A percentile compares a stretch with the other conserved stretches of the same genome.
phyloP scores from a whole-genome alignment of 1,140 invertebrate species.

The Megathymus violae region DNA sequence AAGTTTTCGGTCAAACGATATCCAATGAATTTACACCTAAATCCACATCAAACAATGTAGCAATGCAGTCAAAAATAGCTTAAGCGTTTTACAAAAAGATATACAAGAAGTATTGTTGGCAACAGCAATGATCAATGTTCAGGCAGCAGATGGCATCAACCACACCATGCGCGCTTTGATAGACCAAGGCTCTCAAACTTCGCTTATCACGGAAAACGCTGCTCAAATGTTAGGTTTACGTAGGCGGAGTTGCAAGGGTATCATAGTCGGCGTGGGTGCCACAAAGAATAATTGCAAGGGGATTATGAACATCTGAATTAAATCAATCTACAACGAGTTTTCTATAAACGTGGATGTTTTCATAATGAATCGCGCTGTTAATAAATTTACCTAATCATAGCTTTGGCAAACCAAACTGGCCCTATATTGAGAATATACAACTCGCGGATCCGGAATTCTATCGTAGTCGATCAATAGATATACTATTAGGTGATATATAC shows the following conservation, averaged over 20 bases:
- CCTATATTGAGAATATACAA: constrained; percentile 24
- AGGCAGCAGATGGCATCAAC: constrained; percentile 22
- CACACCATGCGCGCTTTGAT: constrained; percentile 33
- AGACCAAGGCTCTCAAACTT: constrained; percentile 36
- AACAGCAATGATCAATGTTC: constrained; percentile 36
- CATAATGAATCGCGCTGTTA: constrained; percentile 41
- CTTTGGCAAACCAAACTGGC: constrained; percentile 38
- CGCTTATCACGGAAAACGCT: constrained; percentile 34
- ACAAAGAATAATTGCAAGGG: constrained; percentile 41
- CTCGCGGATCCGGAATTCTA: constrained; percentile 47
- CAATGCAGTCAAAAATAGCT: not conserved
- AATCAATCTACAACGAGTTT: constrained; percentile 1
- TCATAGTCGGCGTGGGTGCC: constrained; percentile 35
- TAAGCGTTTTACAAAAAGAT: not conserved
- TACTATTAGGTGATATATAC: constrained; percentile 5
- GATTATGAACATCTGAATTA: constrained; percentile 19
- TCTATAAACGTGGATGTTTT: constrained; percentile 35
- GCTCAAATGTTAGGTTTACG: constrained; percentile 31
- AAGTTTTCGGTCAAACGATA: not conserved
- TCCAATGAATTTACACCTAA: constrained; percentile 4
- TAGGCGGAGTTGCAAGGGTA: constrained; percentile 30
- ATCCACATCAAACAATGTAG: not conserved
- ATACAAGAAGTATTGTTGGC: constrained; percentile 34
- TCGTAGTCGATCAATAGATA: constrained; percentile 36
- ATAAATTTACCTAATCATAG: constrained; percentile 38